Evolutionary conservation across 2,888 invertebrate species (phyloP).

Genomic region (Cheilosia vernalis): DNA sequence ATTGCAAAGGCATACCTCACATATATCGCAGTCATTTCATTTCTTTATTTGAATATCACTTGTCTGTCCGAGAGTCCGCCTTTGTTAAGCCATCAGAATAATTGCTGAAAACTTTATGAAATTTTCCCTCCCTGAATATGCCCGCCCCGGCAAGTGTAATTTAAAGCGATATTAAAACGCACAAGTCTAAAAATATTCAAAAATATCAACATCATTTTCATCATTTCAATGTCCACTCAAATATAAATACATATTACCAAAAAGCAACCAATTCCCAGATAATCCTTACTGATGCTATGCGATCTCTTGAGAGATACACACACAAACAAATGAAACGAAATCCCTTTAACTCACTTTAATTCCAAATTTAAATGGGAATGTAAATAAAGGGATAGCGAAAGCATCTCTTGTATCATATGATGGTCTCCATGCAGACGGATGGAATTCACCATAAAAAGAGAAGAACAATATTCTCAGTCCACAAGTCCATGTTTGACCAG

Average conservation of each 20-base stretch:
- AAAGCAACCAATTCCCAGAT: conserved; percentile 39
- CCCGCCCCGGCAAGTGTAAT: neutral
- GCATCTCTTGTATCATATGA: neutral
- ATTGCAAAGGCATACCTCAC: no score
- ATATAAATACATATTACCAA: conserved; percentile 8
- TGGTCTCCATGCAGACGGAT: neutral
- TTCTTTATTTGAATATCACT: no score
- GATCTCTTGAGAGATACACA: neutral
- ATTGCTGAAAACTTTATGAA: neutral
- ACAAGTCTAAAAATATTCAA: neutral
- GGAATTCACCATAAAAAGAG: conserved; percentile 13
- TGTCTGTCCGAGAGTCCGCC: no score
- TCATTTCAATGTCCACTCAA: conserved; percentile 17
- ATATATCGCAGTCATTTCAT: no score
- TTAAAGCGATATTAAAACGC: conserved; percentile 31
- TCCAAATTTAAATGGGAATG: conserved; percentile 35
- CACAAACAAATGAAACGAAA: conserved; percentile 16
- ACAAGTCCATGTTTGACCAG: conserved; percentile 37
- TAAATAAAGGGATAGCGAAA: conserved; percentile 17
- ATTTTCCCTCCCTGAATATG: conserved; percentile 20
- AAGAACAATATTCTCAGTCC: conserved; percentile 9
- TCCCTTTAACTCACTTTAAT: conserved; percentile 41
- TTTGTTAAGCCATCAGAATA: no score
- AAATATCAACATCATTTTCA: conserved; percentile 2
- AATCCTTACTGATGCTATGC: conserved; percentile 36